Evolutionary conservation across 2,888 invertebrate genomes (phyloP).

Genomic region (Morinoia aosen): DNA sequence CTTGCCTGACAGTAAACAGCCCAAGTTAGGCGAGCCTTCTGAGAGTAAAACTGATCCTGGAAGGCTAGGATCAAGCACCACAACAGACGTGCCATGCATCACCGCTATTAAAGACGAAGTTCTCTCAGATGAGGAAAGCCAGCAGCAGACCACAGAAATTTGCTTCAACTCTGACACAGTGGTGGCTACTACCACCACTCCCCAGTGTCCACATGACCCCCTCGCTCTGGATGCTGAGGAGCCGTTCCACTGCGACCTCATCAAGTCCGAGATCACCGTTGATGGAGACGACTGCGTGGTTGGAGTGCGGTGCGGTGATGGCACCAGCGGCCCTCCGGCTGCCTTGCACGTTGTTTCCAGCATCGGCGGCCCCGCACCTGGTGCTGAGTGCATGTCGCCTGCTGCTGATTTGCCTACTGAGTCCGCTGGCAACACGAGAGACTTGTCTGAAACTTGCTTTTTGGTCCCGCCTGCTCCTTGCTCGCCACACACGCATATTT

Average conservation of each 20-base stretch:
- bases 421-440: neutral
- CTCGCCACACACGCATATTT: neutral
- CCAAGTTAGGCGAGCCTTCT: neutral
- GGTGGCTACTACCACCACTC: neutral
- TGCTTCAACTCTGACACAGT: neutral
- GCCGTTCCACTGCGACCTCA: neutral
- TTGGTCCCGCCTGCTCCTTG: neutral
- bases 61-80: neutral
- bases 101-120: slow-evolving; percentile 19
- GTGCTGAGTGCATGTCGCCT: neutral
- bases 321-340: neutral
- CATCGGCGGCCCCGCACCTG: neutral
- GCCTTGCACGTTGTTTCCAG: neutral
- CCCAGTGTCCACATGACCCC: neutral
- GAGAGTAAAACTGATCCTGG: neutral
- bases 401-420: neutral
- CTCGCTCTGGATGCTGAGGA: neutral
- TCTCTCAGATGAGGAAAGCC: neutral
- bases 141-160: neutral
- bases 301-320: neutral
- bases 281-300: slow-evolving; percentile 16
- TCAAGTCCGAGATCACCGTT: slow-evolving; percentile 38
- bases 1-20: neutral
- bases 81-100: slow-evolving; percentile 5
- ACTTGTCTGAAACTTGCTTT: neutral